Evolutionary conservation across 2,797 vertebrate genomes (phyloP).

Genomic region (Acanthurus leucopareius): DNA sequence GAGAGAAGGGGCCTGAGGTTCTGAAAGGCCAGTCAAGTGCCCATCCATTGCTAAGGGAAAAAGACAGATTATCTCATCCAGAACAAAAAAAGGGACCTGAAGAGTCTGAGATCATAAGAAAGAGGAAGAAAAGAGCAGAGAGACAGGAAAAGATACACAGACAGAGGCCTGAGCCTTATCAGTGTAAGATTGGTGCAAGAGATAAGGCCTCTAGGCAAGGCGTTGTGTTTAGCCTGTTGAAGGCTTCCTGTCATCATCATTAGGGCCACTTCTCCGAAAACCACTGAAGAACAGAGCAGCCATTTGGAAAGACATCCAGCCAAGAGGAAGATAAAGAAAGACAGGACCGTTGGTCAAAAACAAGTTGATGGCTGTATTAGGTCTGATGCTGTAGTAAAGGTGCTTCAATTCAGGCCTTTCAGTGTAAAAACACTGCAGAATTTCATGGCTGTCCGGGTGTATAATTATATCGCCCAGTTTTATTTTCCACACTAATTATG

Average conservation of each 20-base stretch:
- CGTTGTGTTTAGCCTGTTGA: conserved; percentile 77
- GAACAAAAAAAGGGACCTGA: conserved; percentile 50
- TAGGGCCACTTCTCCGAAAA: conserved; percentile 73
- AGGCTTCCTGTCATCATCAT: conserved; percentile 86
- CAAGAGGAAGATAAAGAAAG: conserved; percentile 69
- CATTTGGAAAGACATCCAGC: conserved; percentile 76
- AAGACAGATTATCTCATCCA: conserved; percentile 55
- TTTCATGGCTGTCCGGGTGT: not conserved
- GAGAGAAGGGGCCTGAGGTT: conserved; percentile 47
- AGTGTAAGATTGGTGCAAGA: conserved; percentile 72
- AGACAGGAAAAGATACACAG: conserved; percentile 67
- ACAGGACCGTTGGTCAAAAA: conserved; percentile 68
- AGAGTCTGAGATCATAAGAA: conserved; percentile 58
- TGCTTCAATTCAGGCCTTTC: conserved; percentile 20
- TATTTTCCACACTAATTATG: conserved; percentile 32
- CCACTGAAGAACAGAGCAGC: conserved; percentile 74
- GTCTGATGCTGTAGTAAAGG: conserved; percentile 45
- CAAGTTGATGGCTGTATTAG: conserved; percentile 58
- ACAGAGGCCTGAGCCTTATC: conserved; percentile 77
- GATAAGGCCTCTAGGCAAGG: conserved; percentile 81
- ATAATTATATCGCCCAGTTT: conserved; percentile 20
- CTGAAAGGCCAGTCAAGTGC: conserved; percentile 55
- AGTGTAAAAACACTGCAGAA: conserved; percentile 20
- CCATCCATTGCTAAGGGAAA: conserved; percentile 33
- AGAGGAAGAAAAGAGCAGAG: conserved; percentile 67